A percentile compares a stretch with the other conserved stretches of the same genome.
These are phyloP conservation scores for Bilobella aurantiaca DNA, from an alignment of 1,140 invertebrate species.

Conservation along the genomic window DNA sequence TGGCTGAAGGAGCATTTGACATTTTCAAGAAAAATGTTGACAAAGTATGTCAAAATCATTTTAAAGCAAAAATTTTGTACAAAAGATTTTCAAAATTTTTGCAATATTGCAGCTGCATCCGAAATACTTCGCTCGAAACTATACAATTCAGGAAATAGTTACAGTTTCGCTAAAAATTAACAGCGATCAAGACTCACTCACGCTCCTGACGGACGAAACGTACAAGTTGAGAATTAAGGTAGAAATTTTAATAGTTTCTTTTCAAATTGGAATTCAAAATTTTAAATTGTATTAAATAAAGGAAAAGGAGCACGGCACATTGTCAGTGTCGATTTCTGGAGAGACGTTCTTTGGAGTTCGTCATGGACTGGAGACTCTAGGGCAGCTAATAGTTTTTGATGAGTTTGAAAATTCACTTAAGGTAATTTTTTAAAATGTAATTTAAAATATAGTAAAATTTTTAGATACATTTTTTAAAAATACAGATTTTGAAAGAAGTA, in stretches of 20 bases:
- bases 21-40: background rate
- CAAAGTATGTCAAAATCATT: background rate
- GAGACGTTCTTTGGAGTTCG: background rate
- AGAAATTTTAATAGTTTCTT: too few relatives aligned
- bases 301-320: background rate
- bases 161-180: background rate
- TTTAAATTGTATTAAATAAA: too few relatives aligned
- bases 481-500: conserved; percentile 49
- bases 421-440: background rate
- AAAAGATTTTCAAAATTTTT: too few relatives aligned
- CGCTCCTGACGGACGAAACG: background rate
- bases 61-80: too few relatives aligned
- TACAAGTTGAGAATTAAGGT: background rate
- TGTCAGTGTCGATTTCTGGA: background rate
- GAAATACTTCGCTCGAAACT: background rate
- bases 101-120: too few relatives aligned
- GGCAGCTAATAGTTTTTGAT: background rate
- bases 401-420: background rate
- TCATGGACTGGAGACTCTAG: background rate
- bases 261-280: too few relatives aligned
- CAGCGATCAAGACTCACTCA: background rate
- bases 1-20: background rate
- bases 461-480: background rate
- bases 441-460: background rate
- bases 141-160: background rate